Evolutionary conservation across 2,797 vertebrate genomes (phyloP), one percentile per base, ranked within the genome.

Genomic region (Phaenicophaeus curvirostris): DNA sequence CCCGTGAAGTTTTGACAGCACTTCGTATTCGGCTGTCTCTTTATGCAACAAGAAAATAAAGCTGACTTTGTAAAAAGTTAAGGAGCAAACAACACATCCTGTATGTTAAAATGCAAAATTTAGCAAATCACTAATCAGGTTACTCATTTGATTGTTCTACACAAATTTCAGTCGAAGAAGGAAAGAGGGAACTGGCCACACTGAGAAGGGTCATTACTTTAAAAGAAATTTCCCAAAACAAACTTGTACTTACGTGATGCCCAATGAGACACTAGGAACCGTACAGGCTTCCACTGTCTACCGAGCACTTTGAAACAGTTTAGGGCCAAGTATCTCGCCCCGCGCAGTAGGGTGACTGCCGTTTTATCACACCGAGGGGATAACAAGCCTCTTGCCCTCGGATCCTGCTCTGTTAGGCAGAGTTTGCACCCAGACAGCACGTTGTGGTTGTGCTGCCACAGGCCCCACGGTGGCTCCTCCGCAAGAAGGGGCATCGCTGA

Each of bases 121-220:
- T 28, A 57, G 44, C 41, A 74, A 79, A 71, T 61, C 25, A 71
- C 28, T 62, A 4, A 71, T 55, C 24, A 55, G 20, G 21, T 48
- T 86, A 27, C 63, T 41, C 37, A 15, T 42, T 37, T 59, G 39
- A 67, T 87, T 66, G 46, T 30, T 82, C 74, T 42, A 35, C 16
- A 23, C 6, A 61, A 63, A 57, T 76, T 51, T 79, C 48, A 76
- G 21, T 59, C 51, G 16, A 84, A 57, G 72, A 30, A 72, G 76
- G 3, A 61, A 46, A 17, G 1, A 37, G 15, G 33, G 23, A 83
- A 69, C 13, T 80, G 0, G 0, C 13, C 48, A 24, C 13, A 66
- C 18, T 37, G 73, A 73, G 72, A 57, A 73, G 20, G 4, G 46
- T 41, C 21, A 68, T 67, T 51, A 50, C 28, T 72, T 91, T 63